Evolutionary conservation across 2,113 vertebrate species (phyloP).

Genomic region (Daboia siamensis): DNA sequence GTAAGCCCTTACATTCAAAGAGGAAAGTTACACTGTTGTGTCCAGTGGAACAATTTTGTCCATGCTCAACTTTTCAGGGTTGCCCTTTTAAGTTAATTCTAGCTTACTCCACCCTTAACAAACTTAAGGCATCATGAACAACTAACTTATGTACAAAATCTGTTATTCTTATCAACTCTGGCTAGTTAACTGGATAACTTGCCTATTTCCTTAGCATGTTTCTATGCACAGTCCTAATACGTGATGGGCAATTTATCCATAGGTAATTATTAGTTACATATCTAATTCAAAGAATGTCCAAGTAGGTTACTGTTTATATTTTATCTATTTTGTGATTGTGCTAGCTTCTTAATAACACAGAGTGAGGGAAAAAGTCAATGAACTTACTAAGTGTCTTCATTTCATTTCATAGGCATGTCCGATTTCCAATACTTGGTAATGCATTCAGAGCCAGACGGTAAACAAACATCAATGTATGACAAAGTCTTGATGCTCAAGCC

Average conservation of each 20-base stretch:
- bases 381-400: background rate
- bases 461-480: slow-evolving; percentile 82
- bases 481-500: slow-evolving; percentile 83
- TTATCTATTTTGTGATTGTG: background rate
- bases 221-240: background rate
- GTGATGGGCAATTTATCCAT: background rate
- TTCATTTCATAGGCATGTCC: slow-evolving; percentile 70
- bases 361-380: background rate
- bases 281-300: background rate
- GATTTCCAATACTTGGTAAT: slow-evolving; percentile 94
- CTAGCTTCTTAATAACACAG: background rate
- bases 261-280: background rate
- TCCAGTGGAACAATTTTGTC: background rate
- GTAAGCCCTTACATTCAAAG: background rate
- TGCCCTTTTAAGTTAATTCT: background rate
- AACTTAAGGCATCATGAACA: background rate
- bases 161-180: background rate
- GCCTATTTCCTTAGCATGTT: background rate
- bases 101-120: background rate
- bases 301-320: background rate
- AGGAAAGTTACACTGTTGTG: background rate
- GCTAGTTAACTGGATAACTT: background rate
- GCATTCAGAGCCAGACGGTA: slow-evolving; percentile 71
- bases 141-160: background rate
- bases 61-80: background rate